Conservation (phyloP, 1,140 invertebrate genomes). For the Druon quercuslanigerum region DNA sequence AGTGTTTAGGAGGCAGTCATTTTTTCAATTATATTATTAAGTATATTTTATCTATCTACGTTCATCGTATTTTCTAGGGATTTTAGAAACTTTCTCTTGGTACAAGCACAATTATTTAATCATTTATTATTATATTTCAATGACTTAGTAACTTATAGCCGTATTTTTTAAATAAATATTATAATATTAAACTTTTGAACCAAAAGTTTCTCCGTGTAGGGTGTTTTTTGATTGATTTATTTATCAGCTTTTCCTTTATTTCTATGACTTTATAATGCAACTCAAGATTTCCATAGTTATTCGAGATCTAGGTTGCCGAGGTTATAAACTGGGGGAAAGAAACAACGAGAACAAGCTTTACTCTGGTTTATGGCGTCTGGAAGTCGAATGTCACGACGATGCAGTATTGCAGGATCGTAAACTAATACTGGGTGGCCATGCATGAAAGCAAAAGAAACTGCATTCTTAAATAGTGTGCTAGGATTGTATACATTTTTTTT, state of each 20-base stretch:
- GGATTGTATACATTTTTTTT: too few relatives aligned
- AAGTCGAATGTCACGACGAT: slow-evolving; percentile 12
- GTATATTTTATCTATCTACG: too few relatives aligned
- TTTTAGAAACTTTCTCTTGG: too few relatives aligned
- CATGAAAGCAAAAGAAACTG: background rate
- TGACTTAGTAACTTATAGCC: too few relatives aligned
- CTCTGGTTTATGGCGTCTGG: slow-evolving; percentile 7
- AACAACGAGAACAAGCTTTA: slow-evolving; percentile 15
- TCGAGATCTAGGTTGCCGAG: background rate
- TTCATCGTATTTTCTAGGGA: too few relatives aligned
- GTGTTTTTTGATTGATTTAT: background rate
- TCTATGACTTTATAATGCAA: background rate
- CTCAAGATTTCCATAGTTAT: background rate
- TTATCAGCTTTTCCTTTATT: background rate
- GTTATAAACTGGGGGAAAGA: background rate
- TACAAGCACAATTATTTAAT: too few relatives aligned
- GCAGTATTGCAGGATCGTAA: slow-evolving; percentile 6
- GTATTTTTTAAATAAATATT: too few relatives aligned
- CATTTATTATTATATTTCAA: too few relatives aligned
- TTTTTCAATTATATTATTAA: background rate
- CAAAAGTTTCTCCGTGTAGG: too few relatives aligned
- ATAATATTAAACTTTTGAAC: too few relatives aligned
- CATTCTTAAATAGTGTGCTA: background rate
- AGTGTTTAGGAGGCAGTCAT: background rate
- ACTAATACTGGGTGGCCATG: background rate